Conservation (phyloP, 92 coral and sea anemone genomes). For the Chrysogorgia sp. region DNA sequence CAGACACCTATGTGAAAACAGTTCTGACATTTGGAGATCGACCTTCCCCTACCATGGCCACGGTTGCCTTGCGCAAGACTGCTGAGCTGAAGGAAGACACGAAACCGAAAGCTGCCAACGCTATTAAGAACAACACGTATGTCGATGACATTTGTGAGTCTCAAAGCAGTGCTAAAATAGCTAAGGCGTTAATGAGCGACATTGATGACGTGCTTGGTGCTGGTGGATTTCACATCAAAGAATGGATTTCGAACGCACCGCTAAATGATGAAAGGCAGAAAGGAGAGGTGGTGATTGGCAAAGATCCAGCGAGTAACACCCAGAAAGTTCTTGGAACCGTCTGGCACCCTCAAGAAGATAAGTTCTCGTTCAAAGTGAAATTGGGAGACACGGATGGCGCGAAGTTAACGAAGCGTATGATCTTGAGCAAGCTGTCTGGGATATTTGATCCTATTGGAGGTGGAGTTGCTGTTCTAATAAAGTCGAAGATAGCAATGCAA, state of each 20-base stretch:
- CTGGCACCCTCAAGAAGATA: constrained; percentile 47
- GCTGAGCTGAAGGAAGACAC: no score
- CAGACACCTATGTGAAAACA: no score
- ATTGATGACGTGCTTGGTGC: no score
- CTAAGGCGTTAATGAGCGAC: background rate
- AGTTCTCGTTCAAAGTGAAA: constrained; percentile 41
- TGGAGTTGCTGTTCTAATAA: constrained; percentile 46
- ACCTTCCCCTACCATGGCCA: constrained; percentile 12
- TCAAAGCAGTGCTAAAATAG: background rate
- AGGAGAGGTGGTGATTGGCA: constrained; percentile 13
- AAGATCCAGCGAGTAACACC: constrained; percentile 13
- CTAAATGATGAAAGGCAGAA: background rate
- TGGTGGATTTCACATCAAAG: no score
- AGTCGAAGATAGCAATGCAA: constrained; percentile 57
- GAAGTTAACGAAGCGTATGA: constrained; percentile 27
- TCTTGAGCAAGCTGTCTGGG: constrained; percentile 55
- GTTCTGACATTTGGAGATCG: constrained; percentile 57
- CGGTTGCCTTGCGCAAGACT: background rate
- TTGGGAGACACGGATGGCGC: background rate
- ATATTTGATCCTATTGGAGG: constrained; percentile 66
- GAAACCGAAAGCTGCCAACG: background rate
- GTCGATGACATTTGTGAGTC: no score
- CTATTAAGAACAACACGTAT: no score
- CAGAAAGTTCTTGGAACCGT: constrained; percentile 46
- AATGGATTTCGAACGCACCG: no score